phyloP scores from a whole-genome alignment of 2,888 invertebrate genomes.

The Hermaeophaga mercurialis region DNA sequence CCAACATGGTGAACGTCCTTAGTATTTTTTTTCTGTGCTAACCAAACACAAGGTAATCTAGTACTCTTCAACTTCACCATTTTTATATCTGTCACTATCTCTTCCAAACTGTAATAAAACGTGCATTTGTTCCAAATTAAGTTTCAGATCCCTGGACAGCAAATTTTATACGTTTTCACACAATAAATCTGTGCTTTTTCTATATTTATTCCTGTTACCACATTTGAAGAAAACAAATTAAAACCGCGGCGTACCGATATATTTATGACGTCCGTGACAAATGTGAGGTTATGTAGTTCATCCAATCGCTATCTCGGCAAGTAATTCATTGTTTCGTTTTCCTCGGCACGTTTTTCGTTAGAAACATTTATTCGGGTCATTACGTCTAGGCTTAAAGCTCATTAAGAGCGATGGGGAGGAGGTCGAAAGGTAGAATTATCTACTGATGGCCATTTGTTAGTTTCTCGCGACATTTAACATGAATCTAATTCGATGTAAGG shows the following conservation, averaged over 20 bases:
- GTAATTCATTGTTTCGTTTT: slow-evolving; percentile 18
- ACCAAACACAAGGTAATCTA: too few relatives aligned
- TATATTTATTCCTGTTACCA: too few relatives aligned
- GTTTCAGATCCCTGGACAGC: too few relatives aligned
- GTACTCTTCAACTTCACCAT: too few relatives aligned
- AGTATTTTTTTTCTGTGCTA: too few relatives aligned
- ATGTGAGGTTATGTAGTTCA: slow-evolving; percentile 10
- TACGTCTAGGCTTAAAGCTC: slow-evolving; percentile 10
- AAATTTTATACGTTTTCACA: background rate
- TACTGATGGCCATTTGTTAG: slow-evolving; percentile 12
- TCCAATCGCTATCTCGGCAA: slow-evolving; percentile 15
- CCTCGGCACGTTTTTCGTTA: slow-evolving; percentile 19
- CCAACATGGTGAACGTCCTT: too few relatives aligned
- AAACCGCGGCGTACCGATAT: background rate
- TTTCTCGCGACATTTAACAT: slow-evolving; percentile 18
- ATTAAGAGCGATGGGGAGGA: slow-evolving; percentile 15
- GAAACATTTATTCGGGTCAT: slow-evolving; percentile 20
- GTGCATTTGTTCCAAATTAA: too few relatives aligned
- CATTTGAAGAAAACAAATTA: too few relatives aligned
- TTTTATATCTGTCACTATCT: too few relatives aligned
- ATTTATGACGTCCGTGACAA: slow-evolving; percentile 10
- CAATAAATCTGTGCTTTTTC: background rate
- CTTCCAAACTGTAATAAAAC: too few relatives aligned
- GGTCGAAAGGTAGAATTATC: slow-evolving; percentile 4
- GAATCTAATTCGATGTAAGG: slow-evolving; percentile 10